A percentile compares a stretch with the other conserved stretches of the same genome.
Evolutionary conservation across 1,140 invertebrate genomes (phyloP).

Genomic region (Drosophila hydei): DNA sequence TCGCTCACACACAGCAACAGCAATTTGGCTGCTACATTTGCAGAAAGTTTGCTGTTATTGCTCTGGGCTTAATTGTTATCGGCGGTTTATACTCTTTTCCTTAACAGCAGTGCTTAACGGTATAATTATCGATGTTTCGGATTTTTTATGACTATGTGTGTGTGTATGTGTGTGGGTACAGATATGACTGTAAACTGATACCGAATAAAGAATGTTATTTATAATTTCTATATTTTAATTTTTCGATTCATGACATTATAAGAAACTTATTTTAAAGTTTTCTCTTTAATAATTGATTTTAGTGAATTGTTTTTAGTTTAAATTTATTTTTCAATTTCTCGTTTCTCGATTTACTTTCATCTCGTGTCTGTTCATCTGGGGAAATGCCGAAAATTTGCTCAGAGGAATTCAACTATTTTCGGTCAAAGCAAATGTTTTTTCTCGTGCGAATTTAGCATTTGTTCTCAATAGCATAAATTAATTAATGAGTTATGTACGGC

Average conservation of each 20-base stretch:
- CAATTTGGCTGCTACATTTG: conserved; percentile 18
- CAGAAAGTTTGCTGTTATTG: conserved; percentile 19
- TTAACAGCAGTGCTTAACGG: conserved; percentile 63
- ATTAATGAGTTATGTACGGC: not conserved
- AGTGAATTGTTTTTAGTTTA: too few species aligned
- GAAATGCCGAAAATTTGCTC: too few species aligned
- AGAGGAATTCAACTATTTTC: too few species aligned
- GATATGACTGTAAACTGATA: conserved; percentile 3
- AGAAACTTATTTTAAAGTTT: too few species aligned
- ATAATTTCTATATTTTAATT: not conserved
- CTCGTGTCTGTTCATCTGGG: too few species aligned
- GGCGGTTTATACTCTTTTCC: conserved; percentile 49
- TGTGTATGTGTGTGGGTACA: not conserved
- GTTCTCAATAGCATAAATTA: too few species aligned
- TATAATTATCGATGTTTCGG: conserved; percentile 54
- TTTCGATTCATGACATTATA: too few species aligned
- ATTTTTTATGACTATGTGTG: conserved; percentile 16
- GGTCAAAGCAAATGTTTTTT: too few species aligned
- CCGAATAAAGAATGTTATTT: not conserved
- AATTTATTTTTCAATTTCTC: too few species aligned
- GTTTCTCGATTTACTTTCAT: not conserved
- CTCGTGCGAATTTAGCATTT: too few species aligned
- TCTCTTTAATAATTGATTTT: too few species aligned
- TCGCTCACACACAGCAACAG: not conserved
- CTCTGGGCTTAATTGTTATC: conserved; percentile 70